Percentiles rank a stretch among this genome's conserved stretches.
Conservation (phyloP, 1,140 invertebrate genomes). For the Listronotus oregonensis region DNA sequence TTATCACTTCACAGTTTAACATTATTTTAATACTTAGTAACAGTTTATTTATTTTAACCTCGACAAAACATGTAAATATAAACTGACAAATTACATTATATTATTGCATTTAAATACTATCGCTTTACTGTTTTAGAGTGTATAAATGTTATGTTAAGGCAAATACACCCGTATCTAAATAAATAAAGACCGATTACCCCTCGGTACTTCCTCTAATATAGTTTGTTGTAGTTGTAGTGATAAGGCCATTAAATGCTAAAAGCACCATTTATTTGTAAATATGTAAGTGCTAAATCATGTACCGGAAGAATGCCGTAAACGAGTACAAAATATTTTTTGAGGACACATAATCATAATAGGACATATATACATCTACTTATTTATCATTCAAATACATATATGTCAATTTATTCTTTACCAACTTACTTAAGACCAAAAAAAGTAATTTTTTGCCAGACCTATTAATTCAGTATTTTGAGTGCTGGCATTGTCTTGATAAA, state of each 20-base stretch:
- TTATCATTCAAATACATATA: too few species aligned
- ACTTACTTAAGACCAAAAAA: too few species aligned
- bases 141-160: constrained; percentile 19
- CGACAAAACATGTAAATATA: constrained; percentile 12
- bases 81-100: constrained; percentile 16
- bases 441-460: too few species aligned
- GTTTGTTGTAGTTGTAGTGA: constrained; percentile 21
- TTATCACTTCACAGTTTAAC: constrained; percentile 11
- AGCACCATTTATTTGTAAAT: constrained; percentile 16
- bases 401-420: too few species aligned
- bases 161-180: constrained; percentile 12
- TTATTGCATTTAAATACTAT: constrained; percentile 4
- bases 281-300: constrained; percentile 19
- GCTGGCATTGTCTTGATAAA: too few species aligned
- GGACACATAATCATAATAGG: too few species aligned
- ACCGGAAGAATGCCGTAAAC: constrained; percentile 17
- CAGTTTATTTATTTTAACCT: constrained; percentile 12
- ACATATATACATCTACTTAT: too few species aligned
- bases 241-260: constrained; percentile 24
- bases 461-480: too few species aligned
- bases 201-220: constrained; percentile 11
- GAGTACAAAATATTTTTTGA: neutral
- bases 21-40: neutral
- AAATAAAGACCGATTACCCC: constrained; percentile 17
- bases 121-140: too few species aligned